phyloP scores from a whole-genome alignment of 2,113 vertebrate genomes.

The Neodon shergylaensis region DNA sequence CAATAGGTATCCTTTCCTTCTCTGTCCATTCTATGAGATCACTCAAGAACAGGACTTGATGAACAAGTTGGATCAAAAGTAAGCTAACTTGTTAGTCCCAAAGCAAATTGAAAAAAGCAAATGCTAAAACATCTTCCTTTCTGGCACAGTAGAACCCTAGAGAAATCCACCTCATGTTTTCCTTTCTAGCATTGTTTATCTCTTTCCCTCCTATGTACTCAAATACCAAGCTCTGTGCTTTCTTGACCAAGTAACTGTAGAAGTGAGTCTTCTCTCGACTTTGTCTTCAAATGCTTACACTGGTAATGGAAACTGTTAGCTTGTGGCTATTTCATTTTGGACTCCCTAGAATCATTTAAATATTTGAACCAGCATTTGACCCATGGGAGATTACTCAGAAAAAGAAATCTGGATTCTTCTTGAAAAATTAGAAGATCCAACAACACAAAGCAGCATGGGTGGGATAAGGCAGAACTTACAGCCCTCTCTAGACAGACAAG shows the following conservation, averaged over 20 bases:
- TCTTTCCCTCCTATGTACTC: neutral
- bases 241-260: neutral
- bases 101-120: constrained; percentile 35
- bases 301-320: neutral
- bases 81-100: neutral
- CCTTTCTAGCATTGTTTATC: neutral
- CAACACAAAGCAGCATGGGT: neutral
- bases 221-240: neutral
- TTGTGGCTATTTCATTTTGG: neutral
- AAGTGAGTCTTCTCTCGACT: neutral
- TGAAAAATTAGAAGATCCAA: constrained; percentile 51
- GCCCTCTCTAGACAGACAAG: neutral
- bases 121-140: constrained; percentile 22
- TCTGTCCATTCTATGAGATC: neutral
- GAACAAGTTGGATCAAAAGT: neutral
- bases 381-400: constrained; percentile 3
- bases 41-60: neutral
- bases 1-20: neutral
- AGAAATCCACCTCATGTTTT: neutral
- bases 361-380: neutral
- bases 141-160: neutral
- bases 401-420: constrained; percentile 43
- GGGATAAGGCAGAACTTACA: neutral
- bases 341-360: neutral
- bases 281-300: neutral